Conservation (phyloP, 1,140 invertebrate species). For the Drosophila kanapiae region DNA sequence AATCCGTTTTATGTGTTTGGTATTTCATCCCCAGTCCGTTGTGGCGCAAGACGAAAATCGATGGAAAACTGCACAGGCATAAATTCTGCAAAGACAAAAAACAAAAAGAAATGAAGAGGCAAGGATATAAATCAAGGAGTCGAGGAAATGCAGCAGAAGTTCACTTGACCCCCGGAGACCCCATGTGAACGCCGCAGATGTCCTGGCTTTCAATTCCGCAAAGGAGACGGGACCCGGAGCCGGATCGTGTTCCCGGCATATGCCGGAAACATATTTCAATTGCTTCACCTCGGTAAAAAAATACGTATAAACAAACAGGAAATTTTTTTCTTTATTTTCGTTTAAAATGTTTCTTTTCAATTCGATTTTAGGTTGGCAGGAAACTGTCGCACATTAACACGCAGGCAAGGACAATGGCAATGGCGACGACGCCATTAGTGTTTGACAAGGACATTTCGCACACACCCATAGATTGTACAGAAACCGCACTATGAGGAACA, state of each 20-base stretch:
- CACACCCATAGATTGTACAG: constrained; percentile 27
- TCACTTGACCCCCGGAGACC: constrained; percentile 28
- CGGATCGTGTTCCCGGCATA: constrained; percentile 2
- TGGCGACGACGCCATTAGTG: constrained; percentile 77
- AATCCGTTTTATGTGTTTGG: constrained; percentile 82
- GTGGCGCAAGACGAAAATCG: constrained; percentile 78
- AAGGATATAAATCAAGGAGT: constrained; percentile 36
- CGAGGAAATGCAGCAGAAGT: constrained; percentile 33
- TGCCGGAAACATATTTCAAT: constrained; percentile 62
- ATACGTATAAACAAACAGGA: constrained; percentile 44
- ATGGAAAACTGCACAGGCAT: constrained; percentile 81
- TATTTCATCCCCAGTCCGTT: constrained; percentile 85
- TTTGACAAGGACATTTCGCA: constrained; percentile 76
- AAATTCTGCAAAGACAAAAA: constrained; percentile 66
- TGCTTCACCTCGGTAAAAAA: constrained; percentile 37
- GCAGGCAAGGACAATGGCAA: constrained; percentile 70
- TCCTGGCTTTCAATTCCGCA: constrained; percentile 20
- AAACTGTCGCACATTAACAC: constrained; percentile 75
- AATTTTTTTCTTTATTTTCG: constrained; percentile 1
- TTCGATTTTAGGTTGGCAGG: constrained; percentile 66
- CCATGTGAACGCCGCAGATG: constrained; percentile 27
- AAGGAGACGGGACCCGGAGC: constrained; percentile 9
- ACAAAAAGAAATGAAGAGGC: constrained; percentile 23
- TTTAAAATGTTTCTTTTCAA: constrained; percentile 52
- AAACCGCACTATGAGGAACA: constrained; percentile 49